Conservation (phyloP, 2,888 invertebrate species). For the Griposia aprilina region DNA sequence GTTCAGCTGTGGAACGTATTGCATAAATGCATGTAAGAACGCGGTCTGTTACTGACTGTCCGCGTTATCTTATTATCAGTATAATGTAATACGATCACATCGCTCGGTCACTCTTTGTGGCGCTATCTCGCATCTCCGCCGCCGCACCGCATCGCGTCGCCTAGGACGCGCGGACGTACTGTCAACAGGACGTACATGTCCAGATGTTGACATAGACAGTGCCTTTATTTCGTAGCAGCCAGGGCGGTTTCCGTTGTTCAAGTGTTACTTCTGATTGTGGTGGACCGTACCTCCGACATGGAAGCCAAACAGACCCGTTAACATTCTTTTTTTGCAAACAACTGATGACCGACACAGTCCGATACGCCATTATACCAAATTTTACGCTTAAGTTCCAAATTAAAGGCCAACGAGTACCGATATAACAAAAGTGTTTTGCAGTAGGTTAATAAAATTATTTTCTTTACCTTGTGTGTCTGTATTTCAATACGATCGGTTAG, state of each 20-base stretch:
- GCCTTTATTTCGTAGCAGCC: slow-evolving; percentile 16
- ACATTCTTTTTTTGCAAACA: slow-evolving; percentile 85
- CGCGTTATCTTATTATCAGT: slow-evolving; percentile 49
- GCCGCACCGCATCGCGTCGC: slow-evolving; percentile 14
- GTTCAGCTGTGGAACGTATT: slow-evolving; percentile 31
- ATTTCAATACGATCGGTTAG: slow-evolving; percentile 55
- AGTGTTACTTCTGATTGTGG: slow-evolving; percentile 2
- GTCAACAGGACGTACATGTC: slow-evolving; percentile 51
- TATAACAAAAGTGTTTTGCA: slow-evolving; percentile 71
- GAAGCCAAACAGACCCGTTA: slow-evolving; percentile 80
- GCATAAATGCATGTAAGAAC: slow-evolving; percentile 56
- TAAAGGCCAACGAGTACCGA: slow-evolving; percentile 74
- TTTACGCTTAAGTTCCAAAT: slow-evolving; percentile 84
- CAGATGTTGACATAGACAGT: slow-evolving; percentile 25
- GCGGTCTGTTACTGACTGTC: slow-evolving; percentile 31
- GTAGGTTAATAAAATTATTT: slow-evolving; percentile 71
- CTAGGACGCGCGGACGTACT: slow-evolving; percentile 31
- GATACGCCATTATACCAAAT: slow-evolving; percentile 80
- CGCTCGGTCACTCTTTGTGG: slow-evolving; percentile 74
- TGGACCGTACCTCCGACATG: slow-evolving; percentile 71
- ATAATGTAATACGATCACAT: slow-evolving; percentile 65
- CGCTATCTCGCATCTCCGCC: slow-evolving; percentile 71
- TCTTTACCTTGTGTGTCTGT: slow-evolving; percentile 52
- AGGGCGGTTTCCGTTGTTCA: slow-evolving; percentile 2
- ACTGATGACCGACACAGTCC: slow-evolving; percentile 74